Base-by-base conservation (phyloP, 2,888 invertebrate genomes). In the Tenthredo amoena region DNA sequence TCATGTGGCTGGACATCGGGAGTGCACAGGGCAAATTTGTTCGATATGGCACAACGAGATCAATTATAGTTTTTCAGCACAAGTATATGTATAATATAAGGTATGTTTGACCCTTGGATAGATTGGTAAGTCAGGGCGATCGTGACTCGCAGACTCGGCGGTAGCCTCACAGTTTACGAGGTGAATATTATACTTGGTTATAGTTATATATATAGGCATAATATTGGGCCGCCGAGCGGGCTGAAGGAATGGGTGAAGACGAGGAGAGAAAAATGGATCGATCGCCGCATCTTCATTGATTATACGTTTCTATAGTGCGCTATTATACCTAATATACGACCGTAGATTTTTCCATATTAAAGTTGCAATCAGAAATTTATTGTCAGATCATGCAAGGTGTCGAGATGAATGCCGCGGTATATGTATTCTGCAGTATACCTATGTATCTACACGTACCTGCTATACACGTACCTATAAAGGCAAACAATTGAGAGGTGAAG, bases 401-500 rank as follows among this genome's bases (percentile, higher is more conserved):
- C n/a, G 62, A 26, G 62, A 62, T n/a, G 21, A 62, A 62, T 62
- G 18, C 68, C 0, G 12, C 40, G 37, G 2, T 31, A 31, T 40
- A 43, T n/a, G 9, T 26, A 62, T 62, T 10, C 62, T 12, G 47
- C 47, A 15, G 47, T 65, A 26, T 15, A 1, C 31, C 31, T 26
- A 26, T 26, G 26, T 1, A 26, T 26, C n/a, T n/a, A n/a, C n/a
- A 26, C 26, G 1, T 26, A 1, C 71, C 2, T 71, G 18, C 5
- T 34, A 68, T 72, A 77, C 50, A 50, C 34, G 31, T 71, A n/a
- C n/a, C n/a, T n/a, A 31, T 37, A 9, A 37, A 77, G 76, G 31
- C 31, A 12, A 77, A 77, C 62, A 81, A 83, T 83, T 47, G 68
- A 68, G n/a, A 83, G 65, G 43, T 68, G 68, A 68, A 83, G 68